Percentiles rank a stretch among this genome's conserved stretches.
Evolutionary conservation across 2,888 invertebrate genomes (phyloP).

Genomic region (Heteromyza rotundicornis): DNA sequence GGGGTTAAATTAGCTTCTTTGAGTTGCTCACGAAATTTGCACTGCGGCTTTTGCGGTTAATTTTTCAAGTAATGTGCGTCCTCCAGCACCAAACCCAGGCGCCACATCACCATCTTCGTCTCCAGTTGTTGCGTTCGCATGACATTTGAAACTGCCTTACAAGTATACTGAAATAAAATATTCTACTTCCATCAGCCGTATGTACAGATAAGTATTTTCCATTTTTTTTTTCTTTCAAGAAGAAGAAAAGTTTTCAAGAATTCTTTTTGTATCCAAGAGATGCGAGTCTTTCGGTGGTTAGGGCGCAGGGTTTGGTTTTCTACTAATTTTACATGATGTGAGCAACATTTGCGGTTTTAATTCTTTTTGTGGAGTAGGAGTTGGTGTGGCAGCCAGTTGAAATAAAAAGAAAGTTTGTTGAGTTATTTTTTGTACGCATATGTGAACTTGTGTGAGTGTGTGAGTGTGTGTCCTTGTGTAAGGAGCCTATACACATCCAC

Average conservation of each 20-base stretch:
- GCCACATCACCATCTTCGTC: not conserved
- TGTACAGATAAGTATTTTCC: not conserved
- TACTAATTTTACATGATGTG: constrained; percentile 56
- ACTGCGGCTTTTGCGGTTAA: constrained; percentile 40
- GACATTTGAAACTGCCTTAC: constrained; percentile 41
- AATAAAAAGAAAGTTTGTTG: constrained; percentile 3
- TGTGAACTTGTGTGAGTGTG: not conserved
- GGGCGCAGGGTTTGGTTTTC: too few relatives aligned
- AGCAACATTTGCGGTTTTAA: constrained; percentile 59
- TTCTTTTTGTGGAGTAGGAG: constrained; percentile 36
- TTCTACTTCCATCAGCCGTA: constrained; percentile 28
- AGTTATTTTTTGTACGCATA: constrained; percentile 16
- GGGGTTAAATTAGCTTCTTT: constrained; percentile 12
- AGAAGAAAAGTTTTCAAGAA: constrained; percentile 52
- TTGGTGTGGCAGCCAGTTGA: not conserved
- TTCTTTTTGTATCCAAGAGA: constrained; percentile 46
- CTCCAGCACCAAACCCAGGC: not conserved
- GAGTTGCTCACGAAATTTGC: constrained; percentile 3
- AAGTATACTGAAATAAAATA: constrained; percentile 42
- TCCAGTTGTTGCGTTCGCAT: constrained; percentile 23
- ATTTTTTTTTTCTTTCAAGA: constrained; percentile 13
- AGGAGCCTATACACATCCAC: not conserved
- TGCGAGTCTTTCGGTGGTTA: too few relatives aligned
- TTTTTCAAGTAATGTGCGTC: constrained; percentile 32
- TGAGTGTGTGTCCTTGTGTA: too few relatives aligned